Conservation (phyloP, 1,140 invertebrate species). For the Sycophila sp. region DNA sequence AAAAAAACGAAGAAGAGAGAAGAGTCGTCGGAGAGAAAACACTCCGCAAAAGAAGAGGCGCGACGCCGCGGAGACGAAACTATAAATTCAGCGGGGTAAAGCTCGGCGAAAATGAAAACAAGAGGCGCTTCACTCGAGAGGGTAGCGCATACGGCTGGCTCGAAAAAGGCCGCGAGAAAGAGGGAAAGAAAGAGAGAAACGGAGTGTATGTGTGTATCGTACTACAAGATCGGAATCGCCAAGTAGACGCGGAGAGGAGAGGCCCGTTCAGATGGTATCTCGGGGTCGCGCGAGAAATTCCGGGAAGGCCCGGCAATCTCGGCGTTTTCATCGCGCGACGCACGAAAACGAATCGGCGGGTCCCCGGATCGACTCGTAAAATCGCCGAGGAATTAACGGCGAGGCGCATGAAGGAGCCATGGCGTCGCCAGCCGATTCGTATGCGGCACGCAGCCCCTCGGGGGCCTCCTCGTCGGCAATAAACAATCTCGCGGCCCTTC, state of each 20-base stretch:
- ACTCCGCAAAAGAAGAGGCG: not conserved
- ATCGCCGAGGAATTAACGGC: conserved; percentile 34
- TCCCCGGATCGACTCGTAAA: conserved; percentile 34
- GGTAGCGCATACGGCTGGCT: too few relatives aligned
- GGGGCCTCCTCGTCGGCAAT: too few relatives aligned
- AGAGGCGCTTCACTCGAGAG: too few relatives aligned
- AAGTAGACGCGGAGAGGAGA: conserved; percentile 55
- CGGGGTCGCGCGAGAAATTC: conserved; percentile 60
- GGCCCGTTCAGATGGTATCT: conserved; percentile 58
- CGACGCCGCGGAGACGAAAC: not conserved
- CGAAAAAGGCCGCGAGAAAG: not conserved
- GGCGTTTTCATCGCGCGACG: conserved; percentile 11
- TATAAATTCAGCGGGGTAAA: not conserved
- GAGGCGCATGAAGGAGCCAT: conserved; percentile 31
- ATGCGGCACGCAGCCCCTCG: conserved; percentile 57
- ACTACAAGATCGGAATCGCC: conserved; percentile 66
- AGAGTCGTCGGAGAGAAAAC: not conserved
- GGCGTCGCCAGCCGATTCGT: conserved; percentile 54
- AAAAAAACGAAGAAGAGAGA: not conserved
- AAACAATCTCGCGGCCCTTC: conserved; percentile 56
- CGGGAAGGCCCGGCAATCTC: conserved; percentile 53
- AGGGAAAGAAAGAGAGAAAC: not conserved
- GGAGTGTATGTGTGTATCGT: conserved; percentile 53
- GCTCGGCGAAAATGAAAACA: not conserved
- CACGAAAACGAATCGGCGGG: not conserved